Percentiles rank a stretch among this genome's conserved stretches.
Conservation (phyloP, 2,113 vertebrate species). For the Tupaia tana region DNA sequence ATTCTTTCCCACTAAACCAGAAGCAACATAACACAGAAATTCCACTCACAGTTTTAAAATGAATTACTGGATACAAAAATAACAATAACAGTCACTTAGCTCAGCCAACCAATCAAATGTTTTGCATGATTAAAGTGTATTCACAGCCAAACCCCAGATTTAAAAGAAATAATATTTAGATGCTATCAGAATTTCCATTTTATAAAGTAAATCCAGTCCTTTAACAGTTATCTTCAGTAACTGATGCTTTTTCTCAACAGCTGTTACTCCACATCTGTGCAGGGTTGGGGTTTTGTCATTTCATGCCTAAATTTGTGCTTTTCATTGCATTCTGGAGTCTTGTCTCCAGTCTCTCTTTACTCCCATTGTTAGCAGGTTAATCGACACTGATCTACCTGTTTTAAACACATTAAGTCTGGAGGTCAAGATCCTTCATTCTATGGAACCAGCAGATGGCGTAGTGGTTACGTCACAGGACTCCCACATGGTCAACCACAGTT, state of each 20-base stretch:
- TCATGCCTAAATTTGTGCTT: background rate
- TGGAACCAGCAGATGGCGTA: no score
- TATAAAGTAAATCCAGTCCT: background rate
- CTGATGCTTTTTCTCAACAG: background rate
- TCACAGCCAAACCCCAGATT: constrained; percentile 34
- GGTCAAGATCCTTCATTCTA: background rate
- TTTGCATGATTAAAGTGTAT: background rate
- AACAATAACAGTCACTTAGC: constrained; percentile 27
- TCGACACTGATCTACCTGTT: background rate
- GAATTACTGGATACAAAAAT: constrained; percentile 67
- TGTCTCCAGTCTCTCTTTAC: background rate
- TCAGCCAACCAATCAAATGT: constrained; percentile 12
- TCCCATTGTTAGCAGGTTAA: background rate
- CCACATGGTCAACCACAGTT: no score
- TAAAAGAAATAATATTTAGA: constrained; percentile 73
- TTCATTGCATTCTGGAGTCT: background rate
- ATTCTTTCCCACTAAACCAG: constrained; percentile 70
- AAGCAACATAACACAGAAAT: constrained; percentile 61
- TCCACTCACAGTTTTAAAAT: constrained; percentile 58
- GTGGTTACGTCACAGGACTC: no score
- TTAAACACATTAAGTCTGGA: background rate
- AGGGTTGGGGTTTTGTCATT: background rate
- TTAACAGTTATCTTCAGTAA: background rate
- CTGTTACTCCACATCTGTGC: background rate
- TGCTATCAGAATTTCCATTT: constrained; percentile 66